phyloP scores from a whole-genome alignment of 35 echinoderm and acorn worm genomes.

The Eucidaris tribuloides region DNA sequence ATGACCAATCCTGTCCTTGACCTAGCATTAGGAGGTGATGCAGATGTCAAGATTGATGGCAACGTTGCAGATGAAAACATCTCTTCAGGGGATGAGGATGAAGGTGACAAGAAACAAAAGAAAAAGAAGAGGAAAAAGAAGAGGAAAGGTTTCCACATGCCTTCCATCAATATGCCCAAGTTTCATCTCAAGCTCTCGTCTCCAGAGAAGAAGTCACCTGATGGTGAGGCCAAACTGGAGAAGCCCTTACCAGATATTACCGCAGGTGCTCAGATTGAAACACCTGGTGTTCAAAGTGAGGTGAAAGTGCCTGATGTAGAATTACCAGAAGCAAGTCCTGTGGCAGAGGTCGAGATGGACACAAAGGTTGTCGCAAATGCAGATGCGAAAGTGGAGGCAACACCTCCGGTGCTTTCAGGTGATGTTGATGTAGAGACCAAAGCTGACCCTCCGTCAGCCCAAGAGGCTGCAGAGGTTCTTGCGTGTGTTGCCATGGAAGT shows the following conservation, averaged over 20 bases:
- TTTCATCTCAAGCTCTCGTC: constrained; percentile 25
- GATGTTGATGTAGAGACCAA: not conserved
- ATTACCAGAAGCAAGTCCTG: not conserved
- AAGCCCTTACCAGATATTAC: not conserved
- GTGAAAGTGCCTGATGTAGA: not conserved
- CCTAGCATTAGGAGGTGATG: not conserved
- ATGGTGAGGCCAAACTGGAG: not conserved
- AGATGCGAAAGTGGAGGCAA: not conserved
- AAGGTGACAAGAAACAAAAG: not conserved
- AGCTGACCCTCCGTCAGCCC: not conserved
- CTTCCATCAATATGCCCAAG: constrained; percentile 27
- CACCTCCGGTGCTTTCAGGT: not conserved
- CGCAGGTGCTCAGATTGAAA: not conserved
- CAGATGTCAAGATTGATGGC: constrained; percentile 9
- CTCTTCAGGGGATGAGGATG: not conserved
- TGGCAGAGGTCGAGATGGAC: not conserved
- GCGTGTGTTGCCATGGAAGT: constrained; percentile 10
- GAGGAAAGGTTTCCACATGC: constrained; percentile 19
- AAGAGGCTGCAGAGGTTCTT: not conserved
- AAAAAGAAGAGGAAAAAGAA: constrained; percentile 26
- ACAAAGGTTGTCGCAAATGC: not conserved
- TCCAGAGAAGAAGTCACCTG: not conserved
- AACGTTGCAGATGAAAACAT: not conserved
- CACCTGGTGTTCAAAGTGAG: not conserved
- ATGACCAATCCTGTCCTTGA: not conserved